A percentile compares a stretch with the other conserved stretches of the same genome.
These are phyloP conservation scores for Dinocampus coccinellae DNA, from an alignment of 2,888 invertebrate species.

Conservation along the genomic window DNA sequence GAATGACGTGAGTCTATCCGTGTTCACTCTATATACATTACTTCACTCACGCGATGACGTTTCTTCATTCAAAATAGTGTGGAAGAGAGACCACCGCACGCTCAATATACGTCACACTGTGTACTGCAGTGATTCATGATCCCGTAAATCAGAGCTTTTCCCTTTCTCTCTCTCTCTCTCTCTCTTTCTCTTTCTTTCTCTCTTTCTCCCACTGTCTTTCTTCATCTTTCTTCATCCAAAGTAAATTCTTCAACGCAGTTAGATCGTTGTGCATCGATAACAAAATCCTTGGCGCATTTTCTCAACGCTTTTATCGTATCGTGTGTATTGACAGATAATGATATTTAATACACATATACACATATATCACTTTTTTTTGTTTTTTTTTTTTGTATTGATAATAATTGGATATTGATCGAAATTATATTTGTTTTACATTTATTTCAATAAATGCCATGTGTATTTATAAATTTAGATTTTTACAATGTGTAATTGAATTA, in stretches of 20 bases:
- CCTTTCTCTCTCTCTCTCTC: no score
- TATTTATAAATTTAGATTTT: no score
- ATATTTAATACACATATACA: neutral
- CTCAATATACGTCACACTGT: neutral
- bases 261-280: constrained; percentile 14
- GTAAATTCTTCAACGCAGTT: neutral
- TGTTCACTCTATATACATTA: no score
- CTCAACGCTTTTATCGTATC: constrained; percentile 8
- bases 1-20: neutral
- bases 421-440: no score
- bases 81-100: neutral
- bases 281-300: constrained; percentile 23
- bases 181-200: no score
- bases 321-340: neutral
- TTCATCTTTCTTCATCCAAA: no score
- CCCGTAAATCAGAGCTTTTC: constrained; percentile 15
- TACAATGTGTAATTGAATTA: no score
- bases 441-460: no score
- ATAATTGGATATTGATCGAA: no score
- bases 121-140: constrained; percentile 15
- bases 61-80: constrained; percentile 21
- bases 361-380: no score
- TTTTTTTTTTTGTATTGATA: no score
- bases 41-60: constrained; percentile 8
- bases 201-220: no score